Conservation (phyloP, 2,888 invertebrate genomes). For the Agrilus cyanescens region DNA sequence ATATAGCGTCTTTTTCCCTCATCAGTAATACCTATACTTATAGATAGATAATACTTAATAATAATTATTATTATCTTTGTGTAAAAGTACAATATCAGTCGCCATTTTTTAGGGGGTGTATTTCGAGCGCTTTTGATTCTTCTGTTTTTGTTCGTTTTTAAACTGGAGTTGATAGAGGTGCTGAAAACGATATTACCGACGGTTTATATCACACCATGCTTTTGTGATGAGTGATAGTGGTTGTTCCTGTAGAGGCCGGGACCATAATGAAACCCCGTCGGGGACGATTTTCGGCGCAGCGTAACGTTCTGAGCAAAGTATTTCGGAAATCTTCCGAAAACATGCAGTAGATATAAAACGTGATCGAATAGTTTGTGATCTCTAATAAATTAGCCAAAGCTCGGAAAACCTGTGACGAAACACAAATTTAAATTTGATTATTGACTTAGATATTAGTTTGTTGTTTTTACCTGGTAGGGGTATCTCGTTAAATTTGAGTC, state of each 20-base stretch:
- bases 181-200: constrained; percentile 6
- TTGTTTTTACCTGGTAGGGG: constrained; percentile 46
- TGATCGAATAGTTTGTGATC: constrained; percentile 63
- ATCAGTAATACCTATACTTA: too few species aligned
- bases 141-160: too few species aligned
- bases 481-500: constrained; percentile 48
- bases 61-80: too few species aligned
- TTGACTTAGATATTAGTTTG: background rate
- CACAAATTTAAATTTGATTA: background rate
- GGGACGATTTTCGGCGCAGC: constrained; percentile 40
- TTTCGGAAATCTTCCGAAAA: constrained; percentile 67
- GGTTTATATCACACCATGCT: constrained; percentile 32
- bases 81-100: too few species aligned
- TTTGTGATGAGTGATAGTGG: constrained; percentile 33
- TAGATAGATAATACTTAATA: too few species aligned
- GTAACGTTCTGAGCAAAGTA: constrained; percentile 52
- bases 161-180: too few species aligned
- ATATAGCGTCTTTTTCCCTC: too few species aligned
- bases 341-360: constrained; percentile 68
- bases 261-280: constrained; percentile 25
- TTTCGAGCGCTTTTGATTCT: too few species aligned
- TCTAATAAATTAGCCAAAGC: constrained; percentile 62
- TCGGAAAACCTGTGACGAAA: constrained; percentile 46
- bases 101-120: too few species aligned
- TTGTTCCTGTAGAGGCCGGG: constrained; percentile 30